These are phyloP conservation scores for Agrotis ipsilon DNA, from an alignment of 2,888 invertebrate genomes.

Conservation along the genomic window DNA sequence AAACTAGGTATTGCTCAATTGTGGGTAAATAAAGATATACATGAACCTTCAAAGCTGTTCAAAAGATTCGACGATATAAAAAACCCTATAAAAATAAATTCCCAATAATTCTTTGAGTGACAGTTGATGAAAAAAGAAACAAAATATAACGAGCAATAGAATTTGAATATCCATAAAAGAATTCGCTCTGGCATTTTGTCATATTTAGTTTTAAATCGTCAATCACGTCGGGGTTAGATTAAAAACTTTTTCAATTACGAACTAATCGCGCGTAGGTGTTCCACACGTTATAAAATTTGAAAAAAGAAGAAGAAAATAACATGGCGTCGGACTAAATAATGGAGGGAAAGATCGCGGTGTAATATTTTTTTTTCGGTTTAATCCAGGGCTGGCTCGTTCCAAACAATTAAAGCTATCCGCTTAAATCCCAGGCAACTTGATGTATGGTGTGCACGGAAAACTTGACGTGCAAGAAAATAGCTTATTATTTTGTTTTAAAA, in stretches of 20 bases:
- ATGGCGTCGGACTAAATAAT: constrained; percentile 59
- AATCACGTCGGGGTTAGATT: constrained; percentile 55
- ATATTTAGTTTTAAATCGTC: constrained; percentile 55
- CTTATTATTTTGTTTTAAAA: constrained; percentile 51
- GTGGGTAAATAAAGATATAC: no score
- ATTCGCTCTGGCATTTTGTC: constrained; percentile 50
- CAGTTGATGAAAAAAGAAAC: constrained; percentile 21
- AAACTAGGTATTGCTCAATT: no score
- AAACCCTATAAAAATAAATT: not conserved
- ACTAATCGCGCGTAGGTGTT: constrained; percentile 60
- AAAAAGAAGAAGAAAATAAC: constrained; percentile 47
- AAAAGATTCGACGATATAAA: not conserved
- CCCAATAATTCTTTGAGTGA: not conserved
- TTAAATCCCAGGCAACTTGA: constrained; percentile 77
- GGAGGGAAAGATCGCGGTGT: constrained; percentile 64
- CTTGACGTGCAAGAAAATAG: constrained; percentile 60
- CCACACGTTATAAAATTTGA: constrained; percentile 43
- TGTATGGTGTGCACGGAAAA: constrained; percentile 72
- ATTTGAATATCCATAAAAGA: constrained; percentile 35
- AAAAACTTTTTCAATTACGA: constrained; percentile 58
- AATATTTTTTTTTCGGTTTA: constrained; percentile 69
- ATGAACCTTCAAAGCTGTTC: no score
- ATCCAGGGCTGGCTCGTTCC: constrained; percentile 79
- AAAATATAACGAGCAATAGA: constrained; percentile 24
- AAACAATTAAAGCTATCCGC: constrained; percentile 87